These are phyloP conservation scores for Diploptera punctata DNA, from an alignment of 2,888 invertebrate genomes.

Conservation along the genomic window DNA sequence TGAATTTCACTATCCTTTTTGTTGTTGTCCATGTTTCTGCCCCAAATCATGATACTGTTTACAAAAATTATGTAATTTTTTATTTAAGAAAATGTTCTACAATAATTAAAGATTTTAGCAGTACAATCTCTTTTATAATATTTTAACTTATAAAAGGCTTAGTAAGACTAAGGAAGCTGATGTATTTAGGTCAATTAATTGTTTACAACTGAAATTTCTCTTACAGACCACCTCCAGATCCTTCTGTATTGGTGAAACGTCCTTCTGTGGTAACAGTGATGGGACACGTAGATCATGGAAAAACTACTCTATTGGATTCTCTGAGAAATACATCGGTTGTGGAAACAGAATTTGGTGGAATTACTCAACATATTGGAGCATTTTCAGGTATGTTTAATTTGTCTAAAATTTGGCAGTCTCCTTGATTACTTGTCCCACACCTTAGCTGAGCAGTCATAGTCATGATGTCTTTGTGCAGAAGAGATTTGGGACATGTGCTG, in stretches of 20 bases:
- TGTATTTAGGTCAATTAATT: too few relatives aligned
- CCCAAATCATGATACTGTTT: too few relatives aligned
- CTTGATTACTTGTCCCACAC: too few relatives aligned
- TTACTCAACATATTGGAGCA: conserved; percentile 99
- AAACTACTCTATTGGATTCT: conserved; percentile 94
- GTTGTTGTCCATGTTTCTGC: neutral
- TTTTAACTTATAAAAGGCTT: neutral
- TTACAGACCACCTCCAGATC: conserved; percentile 64
- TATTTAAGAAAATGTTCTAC: neutral
- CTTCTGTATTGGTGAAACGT: conserved; percentile 70
- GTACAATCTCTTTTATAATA: neutral
- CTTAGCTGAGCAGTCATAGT: too few relatives aligned
- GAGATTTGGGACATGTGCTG: too few relatives aligned
- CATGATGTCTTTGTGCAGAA: too few relatives aligned
- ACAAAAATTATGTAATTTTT: neutral
- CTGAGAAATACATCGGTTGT: conserved; percentile 87
- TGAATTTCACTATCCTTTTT: neutral
- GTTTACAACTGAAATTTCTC: too few relatives aligned
- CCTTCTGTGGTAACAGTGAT: conserved; percentile 97
- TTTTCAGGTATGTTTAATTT: conserved; percentile 71
- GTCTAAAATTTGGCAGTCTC: too few relatives aligned
- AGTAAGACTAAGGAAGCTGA: neutral
- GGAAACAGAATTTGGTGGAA: conserved; percentile 94
- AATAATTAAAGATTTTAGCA: neutral
- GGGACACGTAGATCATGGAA: conserved; percentile 99